A percentile compares a stretch with the other conserved stretches of the same genome.
Conservation (phyloP, 2,797 vertebrate genomes). For the Leuciscus waleckii region DNA sequence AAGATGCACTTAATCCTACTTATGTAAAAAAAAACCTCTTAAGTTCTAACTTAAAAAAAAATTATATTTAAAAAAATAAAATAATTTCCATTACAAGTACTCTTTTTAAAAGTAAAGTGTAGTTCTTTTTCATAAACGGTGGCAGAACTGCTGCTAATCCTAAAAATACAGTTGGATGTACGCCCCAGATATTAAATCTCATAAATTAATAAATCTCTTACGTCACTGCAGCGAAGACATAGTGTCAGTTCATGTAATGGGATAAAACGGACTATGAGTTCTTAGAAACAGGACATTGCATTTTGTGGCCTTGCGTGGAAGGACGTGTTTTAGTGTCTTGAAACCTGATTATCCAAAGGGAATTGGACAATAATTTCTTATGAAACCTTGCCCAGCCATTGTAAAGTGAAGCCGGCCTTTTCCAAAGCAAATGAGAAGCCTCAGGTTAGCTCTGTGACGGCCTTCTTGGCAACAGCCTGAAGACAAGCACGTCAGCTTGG, state of each 20-base stretch:
- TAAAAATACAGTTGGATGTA: background rate
- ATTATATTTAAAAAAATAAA: background rate
- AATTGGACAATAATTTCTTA: conserved; percentile 37
- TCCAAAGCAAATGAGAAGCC: conserved; percentile 34
- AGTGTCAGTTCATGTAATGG: conserved; percentile 38
- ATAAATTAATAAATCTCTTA: conserved; percentile 32
- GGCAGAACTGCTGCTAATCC: background rate
- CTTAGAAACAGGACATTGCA: conserved; percentile 27
- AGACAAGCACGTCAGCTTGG: conserved; percentile 3
- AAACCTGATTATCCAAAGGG: conserved; percentile 49
- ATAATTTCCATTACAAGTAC: too few species aligned
- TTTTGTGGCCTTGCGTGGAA: conserved; percentile 16
- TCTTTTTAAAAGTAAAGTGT: background rate
- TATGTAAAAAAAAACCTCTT: background rate
- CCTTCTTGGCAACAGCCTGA: conserved; percentile 42
- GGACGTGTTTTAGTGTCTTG: background rate
- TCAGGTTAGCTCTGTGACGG: conserved; percentile 31
- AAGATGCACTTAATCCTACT: background rate
- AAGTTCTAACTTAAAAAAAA: background rate
- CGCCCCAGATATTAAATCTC: conserved; percentile 24
- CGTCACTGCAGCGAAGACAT: conserved; percentile 17
- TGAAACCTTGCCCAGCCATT: conserved; percentile 38
- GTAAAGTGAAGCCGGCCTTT: background rate
- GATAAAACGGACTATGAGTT: conserved; percentile 42
- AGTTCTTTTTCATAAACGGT: background rate